These are phyloP conservation scores for Philaethria dido DNA, from an alignment of 2,888 invertebrate species.

Conservation along the genomic window DNA sequence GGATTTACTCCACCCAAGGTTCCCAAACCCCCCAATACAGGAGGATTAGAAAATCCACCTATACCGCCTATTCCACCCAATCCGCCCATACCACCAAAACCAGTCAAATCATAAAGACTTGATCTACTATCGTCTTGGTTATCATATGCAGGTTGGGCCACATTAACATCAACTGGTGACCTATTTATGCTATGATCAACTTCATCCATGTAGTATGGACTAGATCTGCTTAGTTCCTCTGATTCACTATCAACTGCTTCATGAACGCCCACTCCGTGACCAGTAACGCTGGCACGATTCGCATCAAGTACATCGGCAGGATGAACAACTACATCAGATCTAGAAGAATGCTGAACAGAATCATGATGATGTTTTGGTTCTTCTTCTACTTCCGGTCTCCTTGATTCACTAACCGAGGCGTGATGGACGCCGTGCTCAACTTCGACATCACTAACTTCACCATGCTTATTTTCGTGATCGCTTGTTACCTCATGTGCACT, in stretches of 20 bases:
- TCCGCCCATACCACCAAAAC: constrained; percentile 7
- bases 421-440: background rate
- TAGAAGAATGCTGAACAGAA: no score
- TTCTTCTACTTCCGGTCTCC: background rate
- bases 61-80: background rate
- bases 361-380: background rate
- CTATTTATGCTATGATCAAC: background rate
- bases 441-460: background rate
- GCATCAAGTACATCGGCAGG: background rate
- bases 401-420: background rate
- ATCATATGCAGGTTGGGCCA: background rate
- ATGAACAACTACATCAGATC: no score
- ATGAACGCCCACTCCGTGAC: background rate
- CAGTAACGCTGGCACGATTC: background rate
- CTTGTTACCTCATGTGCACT: background rate
- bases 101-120: background rate
- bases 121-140: background rate
- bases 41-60: no score
- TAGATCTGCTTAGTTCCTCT: background rate
- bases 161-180: background rate
- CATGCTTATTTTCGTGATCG: background rate
- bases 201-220: background rate
- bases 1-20: background rate
- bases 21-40: background rate
- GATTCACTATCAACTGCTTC: background rate